Evolutionary conservation across 2,797 vertebrate species (phyloP).

Genomic region (Chromis chromis): DNA sequence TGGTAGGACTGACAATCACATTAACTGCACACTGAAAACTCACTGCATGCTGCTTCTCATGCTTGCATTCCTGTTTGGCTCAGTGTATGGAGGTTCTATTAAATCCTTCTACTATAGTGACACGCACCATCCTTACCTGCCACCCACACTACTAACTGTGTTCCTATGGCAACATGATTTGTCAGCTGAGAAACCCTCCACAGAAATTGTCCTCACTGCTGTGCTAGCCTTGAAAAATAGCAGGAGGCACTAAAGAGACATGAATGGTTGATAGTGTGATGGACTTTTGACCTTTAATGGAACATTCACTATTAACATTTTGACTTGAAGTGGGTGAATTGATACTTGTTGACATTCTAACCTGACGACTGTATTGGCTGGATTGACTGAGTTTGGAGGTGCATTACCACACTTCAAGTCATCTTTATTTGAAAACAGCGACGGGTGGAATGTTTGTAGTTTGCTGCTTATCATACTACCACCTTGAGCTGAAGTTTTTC

Average conservation of each 20-base stretch:
- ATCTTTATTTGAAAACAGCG: neutral
- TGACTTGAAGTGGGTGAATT: slow-evolving; percentile 16
- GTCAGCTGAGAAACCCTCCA: slow-evolving; percentile 64
- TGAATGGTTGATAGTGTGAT: slow-evolving; percentile 30
- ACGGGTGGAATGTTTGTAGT: neutral
- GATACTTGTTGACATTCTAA: slow-evolving; percentile 43
- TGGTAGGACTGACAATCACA: neutral
- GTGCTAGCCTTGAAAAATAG: slow-evolving; percentile 38
- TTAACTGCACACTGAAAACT: neutral
- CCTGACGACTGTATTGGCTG: too few species aligned
- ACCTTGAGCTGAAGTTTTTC: neutral
- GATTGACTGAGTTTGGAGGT: too few species aligned
- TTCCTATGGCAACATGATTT: slow-evolving; percentile 82
- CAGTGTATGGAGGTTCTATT: slow-evolving; percentile 44
- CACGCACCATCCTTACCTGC: slow-evolving; percentile 69
- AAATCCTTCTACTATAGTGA: slow-evolving; percentile 59
- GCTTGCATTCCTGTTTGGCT: slow-evolving; percentile 11
- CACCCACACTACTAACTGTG: slow-evolving; percentile 70
- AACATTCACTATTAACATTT: slow-evolving; percentile 39
- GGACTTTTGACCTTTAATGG: slow-evolving; percentile 51
- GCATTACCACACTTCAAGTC: too few species aligned
- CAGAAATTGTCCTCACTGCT: slow-evolving; percentile 43
- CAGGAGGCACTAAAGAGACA: slow-evolving; percentile 27
- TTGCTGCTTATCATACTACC: neutral
- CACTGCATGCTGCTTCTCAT: neutral